Conservation (phyloP, 2,888 invertebrate genomes). For the Sussaba pulchella region DNA sequence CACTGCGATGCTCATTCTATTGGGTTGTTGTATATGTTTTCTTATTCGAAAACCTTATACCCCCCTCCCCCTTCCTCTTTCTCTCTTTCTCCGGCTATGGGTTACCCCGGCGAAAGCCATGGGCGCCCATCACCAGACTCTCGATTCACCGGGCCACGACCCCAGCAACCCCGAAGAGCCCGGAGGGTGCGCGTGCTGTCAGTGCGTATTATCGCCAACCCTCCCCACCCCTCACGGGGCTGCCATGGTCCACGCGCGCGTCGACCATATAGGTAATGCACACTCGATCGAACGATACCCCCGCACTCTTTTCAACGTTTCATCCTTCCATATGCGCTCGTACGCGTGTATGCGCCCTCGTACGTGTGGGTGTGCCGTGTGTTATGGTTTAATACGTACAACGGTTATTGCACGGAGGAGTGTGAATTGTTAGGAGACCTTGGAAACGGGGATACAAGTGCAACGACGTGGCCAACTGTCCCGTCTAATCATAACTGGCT, state of each 20-base stretch:
- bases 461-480: slow-evolving; percentile 81
- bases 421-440: slow-evolving; percentile 52
- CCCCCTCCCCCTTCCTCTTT: slow-evolving; percentile 31
- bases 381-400: slow-evolving; percentile 1
- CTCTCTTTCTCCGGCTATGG: slow-evolving; percentile 39
- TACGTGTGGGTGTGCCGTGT: not conserved
- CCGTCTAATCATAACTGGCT: slow-evolving; percentile 82
- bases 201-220: slow-evolving; percentile 82
- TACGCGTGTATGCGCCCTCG: not conserved
- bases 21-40: slow-evolving; percentile 81
- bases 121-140: slow-evolving; percentile 62
- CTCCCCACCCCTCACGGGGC: slow-evolving; percentile 61
- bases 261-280: slow-evolving; percentile 58
- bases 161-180: slow-evolving; percentile 60
- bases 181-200: slow-evolving; percentile 80
- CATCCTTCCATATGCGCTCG: not conserved
- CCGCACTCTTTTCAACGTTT: slow-evolving; percentile 44
- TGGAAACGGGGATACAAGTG: slow-evolving; percentile 69
- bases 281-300: slow-evolving; percentile 65
- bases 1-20: slow-evolving; percentile 81
- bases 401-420: not conserved
- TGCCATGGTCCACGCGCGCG: slow-evolving; percentile 40
- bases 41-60: slow-evolving; percentile 71
- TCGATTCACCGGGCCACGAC: slow-evolving; percentile 64
- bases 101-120: slow-evolving; percentile 42